Percentiles rank a stretch among this genome's conserved stretches.
Conservation (phyloP, 2,797 vertebrate genomes). For the Rhyacichthys aspro region DNA sequence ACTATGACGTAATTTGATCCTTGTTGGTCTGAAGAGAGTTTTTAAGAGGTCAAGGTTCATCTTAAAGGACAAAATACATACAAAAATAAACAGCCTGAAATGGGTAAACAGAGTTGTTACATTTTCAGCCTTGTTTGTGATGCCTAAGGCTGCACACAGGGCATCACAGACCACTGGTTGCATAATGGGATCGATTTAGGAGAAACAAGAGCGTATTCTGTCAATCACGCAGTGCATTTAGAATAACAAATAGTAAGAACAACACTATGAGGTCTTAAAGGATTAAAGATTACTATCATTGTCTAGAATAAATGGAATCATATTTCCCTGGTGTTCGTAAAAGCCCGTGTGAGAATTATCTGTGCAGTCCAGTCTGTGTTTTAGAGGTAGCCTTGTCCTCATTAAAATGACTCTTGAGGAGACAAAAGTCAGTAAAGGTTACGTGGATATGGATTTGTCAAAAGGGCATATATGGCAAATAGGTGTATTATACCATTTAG, state of each 20-base stretch:
- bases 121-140: background rate
- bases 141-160: background rate
- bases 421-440: background rate
- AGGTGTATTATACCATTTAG: too few species aligned
- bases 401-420: background rate
- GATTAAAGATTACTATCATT: too few species aligned
- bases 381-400: background rate
- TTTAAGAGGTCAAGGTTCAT: slow-evolving; percentile 15
- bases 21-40: slow-evolving; percentile 11
- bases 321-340: background rate
- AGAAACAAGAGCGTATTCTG: slow-evolving; percentile 5
- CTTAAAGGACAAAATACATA: slow-evolving; percentile 26
- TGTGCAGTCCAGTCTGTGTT: background rate
- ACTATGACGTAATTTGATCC: slow-evolving; percentile 22
- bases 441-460: too few species aligned
- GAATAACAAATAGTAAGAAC: background rate
- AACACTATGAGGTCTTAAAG: background rate
- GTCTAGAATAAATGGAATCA: too few species aligned
- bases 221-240: slow-evolving; percentile 5
- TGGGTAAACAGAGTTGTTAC: slow-evolving; percentile 2
- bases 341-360: background rate
- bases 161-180: background rate
- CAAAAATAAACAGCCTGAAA: slow-evolving; percentile 21
- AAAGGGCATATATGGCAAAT: too few species aligned
- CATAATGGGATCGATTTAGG: slow-evolving; percentile 3